Evolutionary conservation across 2,888 invertebrate genomes (phyloP).

Genomic region (Nomada fucata): DNA sequence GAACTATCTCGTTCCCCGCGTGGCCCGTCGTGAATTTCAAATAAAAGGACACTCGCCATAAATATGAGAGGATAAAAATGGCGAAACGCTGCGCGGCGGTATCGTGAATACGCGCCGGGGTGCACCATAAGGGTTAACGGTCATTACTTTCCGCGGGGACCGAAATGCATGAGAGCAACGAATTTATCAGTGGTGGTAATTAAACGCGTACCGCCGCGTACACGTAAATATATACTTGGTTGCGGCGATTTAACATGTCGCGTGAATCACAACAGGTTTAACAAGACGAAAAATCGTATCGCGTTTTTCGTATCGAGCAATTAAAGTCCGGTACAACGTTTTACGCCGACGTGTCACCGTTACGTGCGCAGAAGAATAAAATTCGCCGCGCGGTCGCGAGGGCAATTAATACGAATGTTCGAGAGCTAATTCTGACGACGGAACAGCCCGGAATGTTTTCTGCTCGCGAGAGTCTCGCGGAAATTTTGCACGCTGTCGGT

Average conservation of each 20-base stretch:
- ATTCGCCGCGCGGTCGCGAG: background rate
- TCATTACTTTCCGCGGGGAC: constrained; percentile 7
- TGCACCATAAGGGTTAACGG: constrained; percentile 24
- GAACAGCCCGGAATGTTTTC: background rate
- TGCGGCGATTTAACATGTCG: constrained; percentile 44
- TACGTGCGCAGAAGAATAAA: background rate
- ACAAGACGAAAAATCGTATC: constrained; percentile 35
- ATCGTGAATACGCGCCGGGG: constrained; percentile 14
- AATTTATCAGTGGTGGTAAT: constrained; percentile 44
- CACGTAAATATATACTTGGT: constrained; percentile 29
- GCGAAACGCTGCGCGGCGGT: background rate
- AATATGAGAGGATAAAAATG: background rate
- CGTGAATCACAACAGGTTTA: constrained; percentile 44
- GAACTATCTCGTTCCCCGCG: too few species aligned
- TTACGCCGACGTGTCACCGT: constrained; percentile 14
- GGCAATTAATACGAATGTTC: constrained; percentile 29
- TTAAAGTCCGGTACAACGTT: constrained; percentile 39
- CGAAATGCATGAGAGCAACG: constrained; percentile 37
- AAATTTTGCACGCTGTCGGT: background rate
- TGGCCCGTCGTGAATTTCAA: background rate
- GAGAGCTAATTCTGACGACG: background rate
- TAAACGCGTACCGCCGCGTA: constrained; percentile 27
- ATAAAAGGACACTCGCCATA: constrained; percentile 3
- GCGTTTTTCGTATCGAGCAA: constrained; percentile 37
- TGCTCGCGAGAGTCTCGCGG: background rate